Evolutionary conservation across 1,140 invertebrate genomes (phyloP).

Genomic region (Eubasilissa regina): DNA sequence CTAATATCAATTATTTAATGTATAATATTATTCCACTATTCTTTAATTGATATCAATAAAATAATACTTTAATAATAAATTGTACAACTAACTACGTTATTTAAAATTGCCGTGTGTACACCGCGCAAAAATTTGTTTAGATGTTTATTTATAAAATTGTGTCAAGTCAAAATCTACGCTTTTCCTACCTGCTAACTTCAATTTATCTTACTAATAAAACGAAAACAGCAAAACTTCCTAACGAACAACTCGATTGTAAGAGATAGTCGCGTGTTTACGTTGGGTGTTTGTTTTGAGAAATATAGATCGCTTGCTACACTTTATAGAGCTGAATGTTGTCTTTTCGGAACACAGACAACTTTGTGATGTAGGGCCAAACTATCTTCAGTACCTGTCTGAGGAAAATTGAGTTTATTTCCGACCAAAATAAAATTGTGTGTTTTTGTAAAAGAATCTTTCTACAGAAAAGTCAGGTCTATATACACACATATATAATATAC

Average conservation of each 20-base stretch:
- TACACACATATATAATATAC: too few relatives aligned
- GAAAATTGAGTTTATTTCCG: constrained; percentile 39
- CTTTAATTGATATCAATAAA: too few relatives aligned
- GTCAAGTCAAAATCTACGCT: not conserved
- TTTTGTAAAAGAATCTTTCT: not conserved
- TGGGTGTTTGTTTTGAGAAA: constrained; percentile 31
- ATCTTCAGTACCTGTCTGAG: constrained; percentile 36
- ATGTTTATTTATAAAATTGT: too few relatives aligned
- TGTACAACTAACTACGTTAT: too few relatives aligned
- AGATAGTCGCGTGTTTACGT: constrained; percentile 42
- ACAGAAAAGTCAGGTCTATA: too few relatives aligned
- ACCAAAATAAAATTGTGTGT: constrained; percentile 26
- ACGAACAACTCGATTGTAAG: constrained; percentile 42
- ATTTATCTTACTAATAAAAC: constrained; percentile 39
- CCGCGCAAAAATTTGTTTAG: too few relatives aligned
- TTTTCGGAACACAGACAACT: constrained; percentile 5
- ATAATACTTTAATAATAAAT: too few relatives aligned
- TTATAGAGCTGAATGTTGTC: constrained; percentile 32
- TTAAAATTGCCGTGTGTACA: too few relatives aligned
- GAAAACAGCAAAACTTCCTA: constrained; percentile 34
- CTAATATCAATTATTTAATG: too few relatives aligned
- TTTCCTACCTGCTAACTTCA: not conserved
- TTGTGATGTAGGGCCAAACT: constrained; percentile 41
- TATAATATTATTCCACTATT: too few relatives aligned
- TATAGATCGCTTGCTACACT: constrained; percentile 34